Evolutionary conservation across 2,113 vertebrate species (phyloP).

Genomic region (Odontesthes bonariensis): DNA sequence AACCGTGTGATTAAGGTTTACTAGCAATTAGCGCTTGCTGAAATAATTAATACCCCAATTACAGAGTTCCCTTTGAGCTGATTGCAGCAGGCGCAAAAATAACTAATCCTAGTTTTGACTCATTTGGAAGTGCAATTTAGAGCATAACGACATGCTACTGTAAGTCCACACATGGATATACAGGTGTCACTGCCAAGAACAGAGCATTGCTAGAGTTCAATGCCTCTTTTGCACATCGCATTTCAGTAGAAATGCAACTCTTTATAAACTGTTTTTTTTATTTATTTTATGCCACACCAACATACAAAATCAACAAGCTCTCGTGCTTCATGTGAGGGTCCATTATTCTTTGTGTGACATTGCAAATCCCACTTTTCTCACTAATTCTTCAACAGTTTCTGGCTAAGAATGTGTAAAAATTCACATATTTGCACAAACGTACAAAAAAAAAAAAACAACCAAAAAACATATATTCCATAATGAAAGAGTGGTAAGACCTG

Average conservation of each 20-base stretch:
- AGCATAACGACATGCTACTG: conserved; percentile 49
- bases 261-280: background rate
- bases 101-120: conserved; percentile 73
- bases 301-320: background rate
- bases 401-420: no score
- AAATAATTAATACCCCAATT: conserved; percentile 79
- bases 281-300: conserved; percentile 1
- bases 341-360: background rate
- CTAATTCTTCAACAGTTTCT: no score
- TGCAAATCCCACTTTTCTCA: background rate
- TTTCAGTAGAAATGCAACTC: conserved; percentile 15
- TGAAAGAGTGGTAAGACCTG: no score
- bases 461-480: no score
- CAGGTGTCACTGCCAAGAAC: conserved; percentile 57
- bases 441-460: no score
- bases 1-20: conserved; percentile 75
- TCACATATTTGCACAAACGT: no score
- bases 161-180: conserved; percentile 55
- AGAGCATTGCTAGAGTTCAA: conserved; percentile 17
- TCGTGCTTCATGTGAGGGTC: background rate
- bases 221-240: conserved; percentile 8
- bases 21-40: conserved; percentile 70
- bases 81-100: conserved; percentile 75
- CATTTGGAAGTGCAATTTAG: conserved; percentile 72
- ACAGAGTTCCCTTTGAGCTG: conserved; percentile 73